These are phyloP conservation scores for Euplagia quadripunctaria DNA, from an alignment of 2,888 invertebrate species.

Conservation along the genomic window DNA sequence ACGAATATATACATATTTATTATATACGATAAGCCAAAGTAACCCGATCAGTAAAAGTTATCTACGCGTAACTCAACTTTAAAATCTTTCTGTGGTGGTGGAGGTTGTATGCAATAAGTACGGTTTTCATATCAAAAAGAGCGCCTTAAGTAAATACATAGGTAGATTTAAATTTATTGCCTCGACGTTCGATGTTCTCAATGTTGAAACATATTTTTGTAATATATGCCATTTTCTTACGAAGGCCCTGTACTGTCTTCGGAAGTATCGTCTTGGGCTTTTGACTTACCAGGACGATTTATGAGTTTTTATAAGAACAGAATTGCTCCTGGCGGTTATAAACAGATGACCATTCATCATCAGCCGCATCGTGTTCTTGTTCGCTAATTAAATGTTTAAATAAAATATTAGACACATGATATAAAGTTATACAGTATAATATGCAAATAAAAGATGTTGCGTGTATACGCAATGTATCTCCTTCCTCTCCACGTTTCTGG, in stretches of 20 bases:
- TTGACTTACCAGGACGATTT: not conserved
- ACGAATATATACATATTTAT: too few relatives aligned
- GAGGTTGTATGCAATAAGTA: too few relatives aligned
- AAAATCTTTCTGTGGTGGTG: too few relatives aligned
- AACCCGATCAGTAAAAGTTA: too few relatives aligned
- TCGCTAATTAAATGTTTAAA: not conserved
- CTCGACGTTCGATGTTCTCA: too few relatives aligned
- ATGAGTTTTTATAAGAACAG: not conserved
- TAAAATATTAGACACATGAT: not conserved
- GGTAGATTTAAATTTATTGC: too few relatives aligned
- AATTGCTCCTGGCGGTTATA: too few relatives aligned
- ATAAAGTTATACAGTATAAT: not conserved
- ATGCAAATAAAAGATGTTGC: constrained; percentile 19
- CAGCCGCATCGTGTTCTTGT: not conserved
- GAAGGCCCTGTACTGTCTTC: not conserved
- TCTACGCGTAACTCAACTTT: too few relatives aligned
- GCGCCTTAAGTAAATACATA: too few relatives aligned
- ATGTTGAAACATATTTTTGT: not conserved
- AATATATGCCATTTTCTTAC: not conserved
- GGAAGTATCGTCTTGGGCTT: not conserved
- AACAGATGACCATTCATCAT: not conserved
- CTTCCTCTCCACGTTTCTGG: constrained; percentile 64
- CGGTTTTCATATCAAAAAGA: too few relatives aligned
- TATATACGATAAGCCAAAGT: too few relatives aligned
- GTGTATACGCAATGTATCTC: constrained; percentile 34